Conservation (phyloP, 2,113 vertebrate genomes). For the Urocynchramus pylzowi region DNA sequence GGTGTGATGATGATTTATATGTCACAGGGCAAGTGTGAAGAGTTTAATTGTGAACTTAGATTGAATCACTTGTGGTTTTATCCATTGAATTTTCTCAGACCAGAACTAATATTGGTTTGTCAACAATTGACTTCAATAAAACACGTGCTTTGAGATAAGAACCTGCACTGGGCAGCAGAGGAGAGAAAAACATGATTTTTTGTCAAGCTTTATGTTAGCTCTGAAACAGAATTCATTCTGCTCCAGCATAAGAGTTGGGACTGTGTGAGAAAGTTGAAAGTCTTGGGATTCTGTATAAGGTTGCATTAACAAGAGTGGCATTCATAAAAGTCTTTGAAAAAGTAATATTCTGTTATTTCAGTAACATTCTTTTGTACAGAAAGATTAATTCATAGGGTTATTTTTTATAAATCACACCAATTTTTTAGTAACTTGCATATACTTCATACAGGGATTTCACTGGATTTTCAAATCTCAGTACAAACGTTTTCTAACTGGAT, state of each 20-base stretch:
- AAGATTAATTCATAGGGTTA: conserved; percentile 34
- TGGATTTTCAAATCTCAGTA: conserved; percentile 75
- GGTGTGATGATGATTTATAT: background rate
- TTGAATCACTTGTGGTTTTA: background rate
- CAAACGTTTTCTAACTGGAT: conserved; percentile 7
- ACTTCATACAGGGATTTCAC: conserved; percentile 62
- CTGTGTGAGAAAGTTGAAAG: background rate
- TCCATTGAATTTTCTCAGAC: background rate
- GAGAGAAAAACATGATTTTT: background rate
- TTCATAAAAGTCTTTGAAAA: background rate
- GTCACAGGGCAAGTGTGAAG: background rate
- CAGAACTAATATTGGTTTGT: background rate
- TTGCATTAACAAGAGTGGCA: background rate
- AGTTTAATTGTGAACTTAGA: background rate
- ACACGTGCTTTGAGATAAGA: background rate
- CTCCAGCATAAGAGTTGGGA: background rate
- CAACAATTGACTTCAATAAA: background rate
- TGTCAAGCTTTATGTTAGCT: background rate
- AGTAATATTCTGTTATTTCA: background rate
- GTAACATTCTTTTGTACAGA: background rate
- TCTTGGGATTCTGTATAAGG: background rate
- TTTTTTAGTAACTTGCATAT: conserved; percentile 62
- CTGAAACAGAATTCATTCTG: background rate
- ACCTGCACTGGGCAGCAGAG: background rate
- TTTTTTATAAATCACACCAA: conserved; percentile 36